These are phyloP conservation scores for Urocitellus parryii DNA, from an alignment of 2,113 vertebrate species.

Conservation along the genomic window DNA sequence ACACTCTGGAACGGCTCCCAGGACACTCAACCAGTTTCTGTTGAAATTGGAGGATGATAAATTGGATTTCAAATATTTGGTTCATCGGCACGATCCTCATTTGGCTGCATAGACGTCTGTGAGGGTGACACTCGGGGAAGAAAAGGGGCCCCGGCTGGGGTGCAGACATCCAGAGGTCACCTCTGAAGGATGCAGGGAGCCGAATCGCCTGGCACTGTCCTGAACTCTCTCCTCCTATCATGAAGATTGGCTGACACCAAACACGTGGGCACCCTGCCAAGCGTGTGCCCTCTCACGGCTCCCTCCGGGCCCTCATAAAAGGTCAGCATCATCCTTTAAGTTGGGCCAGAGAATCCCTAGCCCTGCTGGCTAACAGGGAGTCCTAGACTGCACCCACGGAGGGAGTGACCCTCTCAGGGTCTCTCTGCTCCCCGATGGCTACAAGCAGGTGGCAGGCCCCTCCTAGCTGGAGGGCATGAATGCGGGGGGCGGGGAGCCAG, in stretches of 20 bases:
- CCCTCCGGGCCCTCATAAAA: not conserved
- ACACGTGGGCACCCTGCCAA: not conserved
- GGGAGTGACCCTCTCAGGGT: not conserved
- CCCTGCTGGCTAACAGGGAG: not conserved
- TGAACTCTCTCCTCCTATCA: not conserved
- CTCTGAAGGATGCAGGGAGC: not conserved
- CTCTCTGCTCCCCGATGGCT: too few relatives aligned
- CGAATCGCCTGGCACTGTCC: not conserved
- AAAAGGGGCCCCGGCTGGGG: not conserved
- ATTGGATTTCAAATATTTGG: not conserved
- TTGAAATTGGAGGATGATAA: not conserved
- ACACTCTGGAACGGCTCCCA: not conserved
- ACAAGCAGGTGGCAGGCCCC: not conserved
- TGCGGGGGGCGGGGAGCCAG: too few relatives aligned
- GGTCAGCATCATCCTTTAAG: not conserved
- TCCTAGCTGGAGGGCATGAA: not conserved
- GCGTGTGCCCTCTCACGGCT: too few relatives aligned
- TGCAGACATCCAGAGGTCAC: not conserved
- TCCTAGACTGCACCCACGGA: accelerated
- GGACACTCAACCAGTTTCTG: not conserved
- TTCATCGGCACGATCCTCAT: not conserved
- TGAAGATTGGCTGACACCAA: not conserved
- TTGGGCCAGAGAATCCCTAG: not conserved
- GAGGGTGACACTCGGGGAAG: not conserved
- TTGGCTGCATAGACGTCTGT: not conserved